Base-by-base conservation (phyloP, 2,888 invertebrate species). In the Limulus polyphemus region DNA sequence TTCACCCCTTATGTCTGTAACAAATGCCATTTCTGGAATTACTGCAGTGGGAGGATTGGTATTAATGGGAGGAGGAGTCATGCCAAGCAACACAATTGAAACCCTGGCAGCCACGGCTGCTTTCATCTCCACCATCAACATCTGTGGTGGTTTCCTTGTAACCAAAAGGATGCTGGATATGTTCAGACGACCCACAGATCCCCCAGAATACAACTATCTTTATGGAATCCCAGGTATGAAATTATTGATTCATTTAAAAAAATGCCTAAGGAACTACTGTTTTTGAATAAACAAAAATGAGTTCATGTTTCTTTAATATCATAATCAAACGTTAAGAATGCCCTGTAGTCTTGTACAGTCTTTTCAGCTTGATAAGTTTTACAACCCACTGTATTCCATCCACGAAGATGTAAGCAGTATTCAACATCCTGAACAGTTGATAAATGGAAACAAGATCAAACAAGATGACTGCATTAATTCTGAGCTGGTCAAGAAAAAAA, bases 121-220 rank as follows among this genome's bases (percentile, higher is more conserved):
- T 12, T 86, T 91, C 71, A 84, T 92, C 69, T 91, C 91, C 5
- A 87, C 90, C 74, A 85, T 92, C 67, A 92, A 92, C 79, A 88
- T 92, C 58, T 90, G 88, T 71, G 91, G 92, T 69, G 92, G 92
- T 60, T 92, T 92, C 77, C 77, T 89, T 55, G 90, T 92, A 65
- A 92, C 92, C 0, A 87, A 90, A 78, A 80, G 91, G 67, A 92
- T 92, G 91, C 79, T 92, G 75, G 90, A 91, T 76, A 92, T 92
- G 91, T 92, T 91, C 78, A 87, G 84, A 76, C 69, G 71, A 57
- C 83, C 86, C n/a, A 82, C 81, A 64, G 92, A 92, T 76, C 90
- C 91, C 3, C 87, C 88, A 71, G 91, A 90, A 79, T 85, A 89
- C 76, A 89, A 87, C 70, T 83, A 83, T 70, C 78, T 92, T 60